Evolutionary conservation across 2,888 invertebrate genomes (phyloP), one percentile per base, ranked within the genome.

Genomic region (Noctua janthe): DNA sequence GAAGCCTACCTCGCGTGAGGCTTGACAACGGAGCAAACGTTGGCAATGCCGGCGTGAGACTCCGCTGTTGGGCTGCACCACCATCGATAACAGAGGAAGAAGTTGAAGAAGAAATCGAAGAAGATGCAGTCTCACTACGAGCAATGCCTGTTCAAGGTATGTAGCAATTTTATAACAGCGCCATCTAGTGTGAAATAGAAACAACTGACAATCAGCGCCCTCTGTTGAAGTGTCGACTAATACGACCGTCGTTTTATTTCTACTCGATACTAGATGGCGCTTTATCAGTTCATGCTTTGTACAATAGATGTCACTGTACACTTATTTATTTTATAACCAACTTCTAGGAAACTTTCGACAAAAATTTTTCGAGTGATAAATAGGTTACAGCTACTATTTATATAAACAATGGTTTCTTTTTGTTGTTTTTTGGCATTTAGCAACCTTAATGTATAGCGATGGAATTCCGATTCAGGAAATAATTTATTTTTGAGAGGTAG

Each of bases 61-160:
- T 97, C 49, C 95, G 97, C 66, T 97, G 97, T 89, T 97, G 98
- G 94, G 97, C 97, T 51, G 97, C 97, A 15, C 98, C 98, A 8
- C 98, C 98, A 1, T 98, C 98, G 47, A 97, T 98, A 84, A 97
- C 98, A 74, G 98, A 98, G 91, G 98, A 98, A 93, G 98, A 98
- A 89, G 97, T 97, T 56, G 97, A 97, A 82, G 97, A 97, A 80
- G 97, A 97, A 82, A 96, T 97, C 80, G 97, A 97, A 80, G 97
- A 97, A 90, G 97, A 97, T 90, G 97, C 98, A 1, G 97, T 97
- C n/a, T 98, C 98, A 23, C 94, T 98, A 80, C 96, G 98, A 88
- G 98, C 98, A 83, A 96, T 98, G 90, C 97, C 97, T 92, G 97
- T 87, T 70, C 96, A 96, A 97, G 98, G 98, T 98, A 91, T 95